These are phyloP conservation scores for Apantesis nais DNA, from an alignment of 2,888 invertebrate species.

Conservation along the genomic window DNA sequence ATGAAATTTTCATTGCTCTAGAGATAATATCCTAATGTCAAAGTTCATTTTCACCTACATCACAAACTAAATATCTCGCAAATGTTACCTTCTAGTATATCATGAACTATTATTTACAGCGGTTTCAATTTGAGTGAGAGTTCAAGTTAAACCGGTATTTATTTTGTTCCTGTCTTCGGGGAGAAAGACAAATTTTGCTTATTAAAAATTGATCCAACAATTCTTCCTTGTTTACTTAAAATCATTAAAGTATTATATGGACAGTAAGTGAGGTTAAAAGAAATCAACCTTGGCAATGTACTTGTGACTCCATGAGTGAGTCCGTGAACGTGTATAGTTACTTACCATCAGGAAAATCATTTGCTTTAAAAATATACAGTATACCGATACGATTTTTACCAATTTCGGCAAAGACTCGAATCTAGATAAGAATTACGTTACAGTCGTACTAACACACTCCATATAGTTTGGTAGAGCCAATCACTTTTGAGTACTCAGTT, in stretches of 20 bases:
- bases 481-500: slow-evolving; percentile 31
- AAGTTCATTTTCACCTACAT: slow-evolving; percentile 5
- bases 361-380: too few species aligned
- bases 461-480: slow-evolving; percentile 11
- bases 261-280: too few species aligned
- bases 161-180: neutral
- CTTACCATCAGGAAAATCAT: too few species aligned
- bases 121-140: neutral
- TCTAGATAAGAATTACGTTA: neutral
- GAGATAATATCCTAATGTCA: neutral
- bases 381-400: too few species aligned
- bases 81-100: neutral
- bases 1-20: neutral
- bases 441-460: neutral
- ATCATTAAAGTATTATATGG: neutral
- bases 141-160: neutral
- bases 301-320: too few species aligned
- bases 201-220: neutral
- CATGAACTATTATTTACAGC: neutral
- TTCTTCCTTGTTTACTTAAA: neutral
- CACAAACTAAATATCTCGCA: neutral
- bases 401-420: neutral
- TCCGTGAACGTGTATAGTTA: too few species aligned
- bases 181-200: neutral
- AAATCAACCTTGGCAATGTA: too few species aligned